phyloP scores from a whole-genome alignment of 2,888 invertebrate genomes.

The Drosophila leonis region DNA sequence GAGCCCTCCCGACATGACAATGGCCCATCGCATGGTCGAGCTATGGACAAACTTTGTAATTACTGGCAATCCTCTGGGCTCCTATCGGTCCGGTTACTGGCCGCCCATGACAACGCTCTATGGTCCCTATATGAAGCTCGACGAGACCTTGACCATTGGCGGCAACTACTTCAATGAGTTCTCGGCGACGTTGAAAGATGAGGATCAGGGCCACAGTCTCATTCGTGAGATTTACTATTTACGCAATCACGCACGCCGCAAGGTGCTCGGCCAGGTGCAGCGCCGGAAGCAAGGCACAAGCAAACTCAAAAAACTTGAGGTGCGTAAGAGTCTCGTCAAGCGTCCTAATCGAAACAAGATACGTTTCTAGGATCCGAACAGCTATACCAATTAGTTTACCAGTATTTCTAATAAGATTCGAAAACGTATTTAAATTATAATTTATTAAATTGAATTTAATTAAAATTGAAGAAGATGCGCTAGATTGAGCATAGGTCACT shows the following conservation, averaged over 20 bases:
- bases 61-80: conserved; percentile 81
- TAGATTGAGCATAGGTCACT: background rate
- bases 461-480: background rate
- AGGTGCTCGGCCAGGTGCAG: conserved; percentile 23
- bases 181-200: conserved; percentile 80
- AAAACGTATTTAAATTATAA: background rate
- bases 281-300: conserved; percentile 48
- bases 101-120: conserved; percentile 84
- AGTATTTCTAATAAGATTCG: conserved; percentile 24
- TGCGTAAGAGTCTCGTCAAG: conserved; percentile 67
- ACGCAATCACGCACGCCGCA: conserved; percentile 59
- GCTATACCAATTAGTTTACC: background rate
- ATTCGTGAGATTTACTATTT: conserved; percentile 77
- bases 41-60: conserved; percentile 85
- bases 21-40: conserved; percentile 86
- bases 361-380: conserved; percentile 39
- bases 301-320: conserved; percentile 39
- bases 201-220: conserved; percentile 74
- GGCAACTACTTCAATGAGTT: conserved; percentile 84
- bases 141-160: conserved; percentile 80
- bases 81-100: conserved; percentile 81
- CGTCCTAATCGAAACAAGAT: conserved; percentile 76
- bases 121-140: conserved; percentile 85
- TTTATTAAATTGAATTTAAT: background rate
- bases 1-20: conserved; percentile 83